phyloP scores from a whole-genome alignment of 2,797 vertebrate genomes.

The Chlorospingus semifuscus region DNA sequence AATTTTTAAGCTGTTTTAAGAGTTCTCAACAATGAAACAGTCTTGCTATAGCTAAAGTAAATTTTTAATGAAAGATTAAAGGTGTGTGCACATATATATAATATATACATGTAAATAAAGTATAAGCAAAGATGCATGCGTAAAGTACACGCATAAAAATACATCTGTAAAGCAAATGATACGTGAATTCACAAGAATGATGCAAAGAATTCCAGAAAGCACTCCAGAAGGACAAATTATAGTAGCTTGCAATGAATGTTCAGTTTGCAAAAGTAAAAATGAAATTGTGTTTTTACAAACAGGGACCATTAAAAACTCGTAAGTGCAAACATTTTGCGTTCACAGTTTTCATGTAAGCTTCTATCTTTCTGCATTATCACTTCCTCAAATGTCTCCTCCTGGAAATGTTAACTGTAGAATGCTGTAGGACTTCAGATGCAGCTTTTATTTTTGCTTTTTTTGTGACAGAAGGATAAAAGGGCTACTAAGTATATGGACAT shows the following conservation, averaged over 20 bases:
- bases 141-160: not conserved
- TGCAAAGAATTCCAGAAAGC: not conserved
- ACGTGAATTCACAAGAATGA: not conserved
- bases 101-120: not conserved
- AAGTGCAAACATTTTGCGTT: not conserved
- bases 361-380: not conserved
- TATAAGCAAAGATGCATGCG: not conserved
- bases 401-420: not conserved
- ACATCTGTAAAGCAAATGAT: not conserved
- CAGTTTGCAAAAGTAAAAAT: not conserved
- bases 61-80: not conserved
- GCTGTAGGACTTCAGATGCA: accelerated
- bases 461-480: not conserved
- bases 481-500: not conserved
- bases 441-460: not conserved
- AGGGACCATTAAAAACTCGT: not conserved
- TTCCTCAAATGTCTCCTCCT: not conserved
- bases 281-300: not conserved
- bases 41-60: not conserved
- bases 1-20: not conserved
- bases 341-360: not conserved
- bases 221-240: not conserved
- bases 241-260: not conserved
- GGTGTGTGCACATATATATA: not conserved
- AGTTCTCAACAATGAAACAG: not conserved